These are phyloP conservation scores for Corapipo altera DNA, from an alignment of 2,113 vertebrate species.

Conservation along the genomic window DNA sequence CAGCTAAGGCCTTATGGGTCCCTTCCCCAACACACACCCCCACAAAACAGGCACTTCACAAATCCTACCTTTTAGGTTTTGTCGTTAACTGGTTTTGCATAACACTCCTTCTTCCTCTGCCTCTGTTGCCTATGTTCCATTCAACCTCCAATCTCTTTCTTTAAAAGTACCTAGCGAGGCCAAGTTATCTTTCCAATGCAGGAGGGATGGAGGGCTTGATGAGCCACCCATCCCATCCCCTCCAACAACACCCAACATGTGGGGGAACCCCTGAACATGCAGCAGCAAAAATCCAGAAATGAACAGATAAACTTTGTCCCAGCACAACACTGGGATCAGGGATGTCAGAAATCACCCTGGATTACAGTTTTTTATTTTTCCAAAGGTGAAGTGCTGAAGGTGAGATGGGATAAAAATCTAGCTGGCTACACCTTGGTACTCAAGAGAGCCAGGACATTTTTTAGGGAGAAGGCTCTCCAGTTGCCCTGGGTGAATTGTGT, in stretches of 20 bases:
- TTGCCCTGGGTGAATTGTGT: neutral
- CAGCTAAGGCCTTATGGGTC: neutral
- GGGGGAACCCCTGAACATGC: neutral
- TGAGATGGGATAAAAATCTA: neutral
- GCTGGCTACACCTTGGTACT: neutral
- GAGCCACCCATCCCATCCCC: neutral
- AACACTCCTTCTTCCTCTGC: neutral
- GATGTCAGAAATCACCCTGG: neutral
- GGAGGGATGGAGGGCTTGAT: neutral
- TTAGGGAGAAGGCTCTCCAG: neutral
- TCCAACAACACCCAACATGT: fast-evolving
- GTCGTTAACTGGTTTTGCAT: neutral
- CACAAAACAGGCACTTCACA: neutral
- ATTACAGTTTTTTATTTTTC: neutral
- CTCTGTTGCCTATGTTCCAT: neutral
- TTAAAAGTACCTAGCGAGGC: neutral
- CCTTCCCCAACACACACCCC: neutral
- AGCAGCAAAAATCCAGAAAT: neutral
- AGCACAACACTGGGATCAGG: neutral
- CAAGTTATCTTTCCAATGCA: neutral
- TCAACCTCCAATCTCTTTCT: neutral
- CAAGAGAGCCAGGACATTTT: neutral
- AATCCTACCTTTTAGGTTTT: neutral
- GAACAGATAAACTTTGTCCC: neutral
- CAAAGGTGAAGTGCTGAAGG: neutral